A percentile compares a stretch with the other conserved stretches of the same genome.
These are phyloP conservation scores for Euclidia mi DNA, from an alignment of 2,888 invertebrate species.

Conservation along the genomic window DNA sequence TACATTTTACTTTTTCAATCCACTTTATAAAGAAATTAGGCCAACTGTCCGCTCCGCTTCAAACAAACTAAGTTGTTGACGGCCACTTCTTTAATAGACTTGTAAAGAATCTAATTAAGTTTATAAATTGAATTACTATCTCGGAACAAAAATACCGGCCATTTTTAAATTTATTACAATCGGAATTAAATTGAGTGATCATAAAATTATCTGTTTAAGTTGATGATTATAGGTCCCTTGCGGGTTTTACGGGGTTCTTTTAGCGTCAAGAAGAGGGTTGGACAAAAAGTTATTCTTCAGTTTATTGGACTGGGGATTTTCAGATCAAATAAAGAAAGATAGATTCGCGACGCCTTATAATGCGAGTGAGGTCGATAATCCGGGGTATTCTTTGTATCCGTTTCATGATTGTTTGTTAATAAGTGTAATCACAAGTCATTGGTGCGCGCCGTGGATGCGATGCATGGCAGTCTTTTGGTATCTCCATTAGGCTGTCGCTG, in stretches of 20 bases:
- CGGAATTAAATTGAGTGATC: conserved; percentile 28
- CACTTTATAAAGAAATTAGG: conserved; percentile 8
- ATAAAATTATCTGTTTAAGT: conserved; percentile 26
- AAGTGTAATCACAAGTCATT: too few species aligned
- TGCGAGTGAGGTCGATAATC: too few species aligned
- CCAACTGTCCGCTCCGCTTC: too few species aligned
- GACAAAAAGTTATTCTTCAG: too few species aligned
- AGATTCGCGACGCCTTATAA: too few species aligned
- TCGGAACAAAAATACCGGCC: conserved; percentile 17
- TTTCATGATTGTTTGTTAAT: too few species aligned
- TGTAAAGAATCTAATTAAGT: conserved; percentile 27
- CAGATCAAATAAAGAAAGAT: too few species aligned
- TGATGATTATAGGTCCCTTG: conserved; percentile 20
- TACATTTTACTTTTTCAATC: not conserved
- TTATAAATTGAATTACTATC: conserved; percentile 24
- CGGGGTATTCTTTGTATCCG: too few species aligned
- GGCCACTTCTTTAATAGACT: conserved; percentile 26
- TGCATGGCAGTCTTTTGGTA: too few species aligned
- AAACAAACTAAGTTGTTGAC: conserved; percentile 29
- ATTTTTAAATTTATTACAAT: conserved; percentile 30
- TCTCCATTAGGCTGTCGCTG: too few species aligned
- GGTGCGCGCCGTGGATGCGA: too few species aligned
- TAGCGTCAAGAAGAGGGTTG: not conserved
- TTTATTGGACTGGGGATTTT: too few species aligned
- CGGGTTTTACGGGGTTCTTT: conserved; percentile 8